phyloP scores from a whole-genome alignment of 2,888 invertebrate species.

The Lasioglossum villosulum region DNA sequence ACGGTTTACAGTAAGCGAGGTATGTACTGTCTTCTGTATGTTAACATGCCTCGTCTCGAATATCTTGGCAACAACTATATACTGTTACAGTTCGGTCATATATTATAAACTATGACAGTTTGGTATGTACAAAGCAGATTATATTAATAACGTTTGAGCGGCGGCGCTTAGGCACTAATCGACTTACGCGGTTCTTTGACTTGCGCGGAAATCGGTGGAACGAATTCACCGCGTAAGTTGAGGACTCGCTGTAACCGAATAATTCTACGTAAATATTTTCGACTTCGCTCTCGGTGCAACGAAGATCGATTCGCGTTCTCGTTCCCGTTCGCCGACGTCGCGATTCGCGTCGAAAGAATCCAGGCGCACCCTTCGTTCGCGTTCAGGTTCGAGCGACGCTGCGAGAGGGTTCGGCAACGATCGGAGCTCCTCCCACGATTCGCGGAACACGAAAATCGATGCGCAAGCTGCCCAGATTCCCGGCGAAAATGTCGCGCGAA shows the following conservation, averaged over 20 bases:
- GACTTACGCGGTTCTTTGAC: no score
- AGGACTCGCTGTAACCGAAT: neutral
- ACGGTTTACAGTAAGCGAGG: no score
- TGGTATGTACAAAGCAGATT: no score
- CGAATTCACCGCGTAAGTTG: no score
- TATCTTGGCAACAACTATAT: no score
- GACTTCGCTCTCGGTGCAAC: neutral
- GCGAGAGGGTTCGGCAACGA: conserved; percentile 9
- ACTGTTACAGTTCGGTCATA: no score
- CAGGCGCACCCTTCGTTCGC: neutral
- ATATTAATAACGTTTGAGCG: no score
- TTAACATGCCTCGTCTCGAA: no score
- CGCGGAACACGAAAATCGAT: conserved; percentile 6
- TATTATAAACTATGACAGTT: no score
- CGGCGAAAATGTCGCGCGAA: conserved; percentile 3
- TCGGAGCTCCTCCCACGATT: conserved; percentile 12
- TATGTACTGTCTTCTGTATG: no score
- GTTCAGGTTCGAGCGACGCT: neutral
- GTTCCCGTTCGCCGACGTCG: neutral
- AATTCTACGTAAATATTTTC: neutral
- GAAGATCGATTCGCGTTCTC: neutral
- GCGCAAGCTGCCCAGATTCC: neutral
- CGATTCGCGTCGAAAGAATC: neutral
- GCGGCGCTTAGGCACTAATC: no score
- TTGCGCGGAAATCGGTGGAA: no score